Percentiles rank a stretch among this genome's conserved stretches.
Evolutionary conservation across 1,140 invertebrate species (phyloP).

Genomic region (Plectrocnemia conspersa): DNA sequence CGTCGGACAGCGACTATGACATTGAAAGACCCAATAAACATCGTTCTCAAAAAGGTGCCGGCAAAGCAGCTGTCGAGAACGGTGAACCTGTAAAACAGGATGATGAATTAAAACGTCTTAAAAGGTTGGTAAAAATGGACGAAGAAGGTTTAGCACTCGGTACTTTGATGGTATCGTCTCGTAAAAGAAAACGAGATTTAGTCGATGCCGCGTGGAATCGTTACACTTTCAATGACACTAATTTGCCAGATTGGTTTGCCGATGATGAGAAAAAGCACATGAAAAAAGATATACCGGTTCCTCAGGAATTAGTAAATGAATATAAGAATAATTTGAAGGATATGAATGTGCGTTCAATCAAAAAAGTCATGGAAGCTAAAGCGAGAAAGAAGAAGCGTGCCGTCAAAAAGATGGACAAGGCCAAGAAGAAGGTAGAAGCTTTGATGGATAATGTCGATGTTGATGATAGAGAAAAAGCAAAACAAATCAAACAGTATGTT

Average conservation of each 20-base stretch:
- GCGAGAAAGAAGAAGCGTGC: constrained; percentile 92
- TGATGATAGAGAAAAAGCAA: constrained; percentile 84
- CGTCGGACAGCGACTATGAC: constrained; percentile 59
- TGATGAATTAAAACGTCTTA: constrained; percentile 42
- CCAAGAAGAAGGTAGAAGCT: constrained; percentile 91
- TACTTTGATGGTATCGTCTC: constrained; percentile 76
- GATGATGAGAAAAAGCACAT: constrained; percentile 92
- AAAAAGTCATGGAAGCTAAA: constrained; percentile 98
- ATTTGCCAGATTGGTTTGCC: constrained; percentile 94
- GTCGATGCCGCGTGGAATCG: constrained; percentile 88
- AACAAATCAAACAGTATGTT: constrained; percentile 82
- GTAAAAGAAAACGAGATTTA: constrained; percentile 80
- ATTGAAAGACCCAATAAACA: constrained; percentile 42
- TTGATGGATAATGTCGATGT: constrained; percentile 88
- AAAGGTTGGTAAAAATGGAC: constrained; percentile 72
- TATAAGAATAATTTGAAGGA: constrained; percentile 76
- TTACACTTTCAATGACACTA: constrained; percentile 81
- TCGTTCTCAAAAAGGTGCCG: neutral
- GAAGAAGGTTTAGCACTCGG: constrained; percentile 85
- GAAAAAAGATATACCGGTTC: constrained; percentile 70
- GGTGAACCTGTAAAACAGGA: neutral
- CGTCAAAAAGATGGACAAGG: constrained; percentile 81
- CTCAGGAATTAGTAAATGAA: constrained; percentile 69
- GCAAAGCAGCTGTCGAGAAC: neutral
- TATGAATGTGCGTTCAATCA: constrained; percentile 90